phyloP scores from a whole-genome alignment of 2,797 vertebrate genomes.

The Acanthiza pusilla region DNA sequence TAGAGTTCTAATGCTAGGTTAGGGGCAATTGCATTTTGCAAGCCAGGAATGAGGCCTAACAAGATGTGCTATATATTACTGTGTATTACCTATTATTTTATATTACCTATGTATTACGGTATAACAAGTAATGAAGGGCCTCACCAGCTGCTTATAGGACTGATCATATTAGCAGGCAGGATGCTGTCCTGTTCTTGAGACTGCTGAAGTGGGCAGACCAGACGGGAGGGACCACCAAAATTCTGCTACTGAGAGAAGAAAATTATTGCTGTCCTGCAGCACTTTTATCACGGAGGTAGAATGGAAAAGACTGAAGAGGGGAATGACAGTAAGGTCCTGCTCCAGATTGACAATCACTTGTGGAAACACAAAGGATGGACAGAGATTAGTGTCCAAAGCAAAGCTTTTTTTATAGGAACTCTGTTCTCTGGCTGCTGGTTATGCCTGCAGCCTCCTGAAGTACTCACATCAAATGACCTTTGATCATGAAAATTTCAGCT shows the following conservation, averaged over 20 bases:
- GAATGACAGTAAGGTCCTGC: background rate
- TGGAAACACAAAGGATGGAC: background rate
- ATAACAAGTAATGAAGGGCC: background rate
- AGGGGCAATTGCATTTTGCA: background rate
- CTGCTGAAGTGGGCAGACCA: background rate
- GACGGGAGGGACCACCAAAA: background rate
- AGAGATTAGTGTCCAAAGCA: background rate
- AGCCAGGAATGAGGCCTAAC: background rate
- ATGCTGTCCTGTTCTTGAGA: background rate
- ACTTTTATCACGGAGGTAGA: background rate
- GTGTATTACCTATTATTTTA: no score
- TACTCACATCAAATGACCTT: background rate
- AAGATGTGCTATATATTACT: background rate
- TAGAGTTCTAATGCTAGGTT: background rate
- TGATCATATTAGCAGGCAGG: background rate
- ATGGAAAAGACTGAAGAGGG: background rate
- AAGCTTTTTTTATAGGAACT: background rate
- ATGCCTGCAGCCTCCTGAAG: background rate
- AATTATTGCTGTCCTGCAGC: background rate
- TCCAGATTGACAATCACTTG: background rate
- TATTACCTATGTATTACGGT: no score
- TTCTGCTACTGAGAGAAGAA: background rate
- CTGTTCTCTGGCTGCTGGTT: background rate
- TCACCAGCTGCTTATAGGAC: background rate
- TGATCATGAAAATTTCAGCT: background rate